Conservation (phyloP, 2,113 vertebrate genomes). For the Hydropotes inermis region DNA sequence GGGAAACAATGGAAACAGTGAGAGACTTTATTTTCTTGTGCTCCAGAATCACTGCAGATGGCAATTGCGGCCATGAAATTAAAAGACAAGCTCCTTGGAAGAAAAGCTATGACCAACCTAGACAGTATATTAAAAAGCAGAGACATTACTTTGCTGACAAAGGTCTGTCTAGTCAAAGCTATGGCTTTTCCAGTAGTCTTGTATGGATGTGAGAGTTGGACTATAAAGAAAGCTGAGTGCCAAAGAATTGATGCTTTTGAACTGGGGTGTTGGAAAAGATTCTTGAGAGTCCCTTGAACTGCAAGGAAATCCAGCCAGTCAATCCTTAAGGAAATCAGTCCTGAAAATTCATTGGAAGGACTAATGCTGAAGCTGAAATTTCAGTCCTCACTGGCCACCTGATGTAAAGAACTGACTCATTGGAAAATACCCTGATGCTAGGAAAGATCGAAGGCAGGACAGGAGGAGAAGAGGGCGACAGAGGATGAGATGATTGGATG, state of each 20-base stretch:
- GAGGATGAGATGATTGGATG: background rate
- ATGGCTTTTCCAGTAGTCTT: background rate
- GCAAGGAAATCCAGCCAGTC: background rate
- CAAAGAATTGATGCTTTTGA: background rate
- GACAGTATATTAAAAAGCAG: background rate
- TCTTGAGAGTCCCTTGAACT: background rate
- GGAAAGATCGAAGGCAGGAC: background rate
- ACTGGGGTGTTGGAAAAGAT: background rate
- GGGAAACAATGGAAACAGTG: background rate
- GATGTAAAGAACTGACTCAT: background rate
- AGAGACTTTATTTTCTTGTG: background rate
- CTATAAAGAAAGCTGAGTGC: background rate
- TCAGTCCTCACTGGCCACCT: background rate
- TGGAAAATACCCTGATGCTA: background rate
- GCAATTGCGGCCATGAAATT: background rate
- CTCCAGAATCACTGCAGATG: background rate
- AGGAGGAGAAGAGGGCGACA: background rate
- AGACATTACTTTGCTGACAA: background rate
- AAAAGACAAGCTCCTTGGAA: background rate
- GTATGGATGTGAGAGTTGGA: background rate
- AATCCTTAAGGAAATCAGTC: background rate
- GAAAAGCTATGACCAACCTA: background rate
- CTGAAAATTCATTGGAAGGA: background rate
- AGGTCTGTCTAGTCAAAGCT: background rate
- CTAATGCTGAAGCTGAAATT: background rate